Base-by-base conservation (phyloP, 2,888 invertebrate species). In the Drosophila austrosaltans region DNA sequence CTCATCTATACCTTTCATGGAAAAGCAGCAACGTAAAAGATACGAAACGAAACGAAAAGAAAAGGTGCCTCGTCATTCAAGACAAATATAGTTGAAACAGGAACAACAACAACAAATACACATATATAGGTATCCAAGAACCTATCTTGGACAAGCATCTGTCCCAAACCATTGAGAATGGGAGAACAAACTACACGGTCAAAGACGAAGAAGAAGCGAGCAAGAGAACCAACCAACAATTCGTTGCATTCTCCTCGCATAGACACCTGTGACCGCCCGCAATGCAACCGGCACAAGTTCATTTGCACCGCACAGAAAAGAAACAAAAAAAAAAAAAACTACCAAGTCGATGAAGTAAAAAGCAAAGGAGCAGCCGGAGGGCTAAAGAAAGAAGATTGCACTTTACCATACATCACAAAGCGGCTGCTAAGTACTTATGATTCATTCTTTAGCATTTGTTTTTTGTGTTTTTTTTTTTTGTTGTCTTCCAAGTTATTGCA, bases 181-280 rank as follows among this genome's bases (percentile, higher is more conserved):
- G 53, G 16, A 57, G 42, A 53, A 12, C 30, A 44, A 57, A 12
- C 30, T 53, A 57, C 12, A 20, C 59, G 16, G 42, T 53, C 48
- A n/a, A 56, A 60, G 57, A 58, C 16, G 16, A 25, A 40, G 59
- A 28, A 40, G 3, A 39, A 25, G 44, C 22, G 56, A 53, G 56
- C 67, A 58, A 67, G 59, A 74, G 58, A 69, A 63, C 69, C 22
- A 69, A 63, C 69, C 22, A 5, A 48, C 48, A 48, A 48, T 48
- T 48, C 48, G 48, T 48, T 48, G 48, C 48, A 10, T 48, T 48
- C 25, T 22, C 25, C 48, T 48, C 12, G 22, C 8, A 64, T 70
- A 72, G 79, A 82, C 83, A 83, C 83, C 89, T 83, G 83, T 83
- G 83, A 83, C 83, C 89, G 87, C 83, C 83, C 89, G 89, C 83